Conservation (phyloP, 2,797 vertebrate genomes). For the Leptodactylus fallax region DNA sequence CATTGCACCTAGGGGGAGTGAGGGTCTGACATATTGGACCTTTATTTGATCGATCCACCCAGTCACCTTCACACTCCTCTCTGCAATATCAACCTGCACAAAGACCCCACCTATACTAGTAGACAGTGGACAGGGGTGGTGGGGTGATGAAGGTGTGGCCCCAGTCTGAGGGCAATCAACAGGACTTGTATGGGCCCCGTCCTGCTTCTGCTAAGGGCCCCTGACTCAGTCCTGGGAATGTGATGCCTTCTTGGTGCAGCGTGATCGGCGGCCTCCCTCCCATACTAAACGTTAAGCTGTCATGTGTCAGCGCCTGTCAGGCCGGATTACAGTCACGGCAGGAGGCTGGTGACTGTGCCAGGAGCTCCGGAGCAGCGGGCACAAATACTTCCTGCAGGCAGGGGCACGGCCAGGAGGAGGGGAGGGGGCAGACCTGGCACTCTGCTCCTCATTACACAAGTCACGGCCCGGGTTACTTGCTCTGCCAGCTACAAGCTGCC, state of each 20-base stretch:
- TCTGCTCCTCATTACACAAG: slow-evolving; percentile 63
- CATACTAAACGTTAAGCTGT: slow-evolving; percentile 17
- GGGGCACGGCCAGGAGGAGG: slow-evolving; percentile 37
- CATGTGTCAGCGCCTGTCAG: slow-evolving; percentile 48
- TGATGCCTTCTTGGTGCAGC: neutral
- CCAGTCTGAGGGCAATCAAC: too few relatives aligned
- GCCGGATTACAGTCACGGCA: slow-evolving; percentile 4
- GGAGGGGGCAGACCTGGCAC: neutral
- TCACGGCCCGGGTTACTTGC: slow-evolving; percentile 29
- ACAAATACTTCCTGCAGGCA: slow-evolving; percentile 38
- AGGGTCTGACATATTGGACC: too few relatives aligned
- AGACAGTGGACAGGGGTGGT: too few relatives aligned
- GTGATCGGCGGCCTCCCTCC: neutral
- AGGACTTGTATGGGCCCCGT: neutral
- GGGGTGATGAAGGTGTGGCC: too few relatives aligned
- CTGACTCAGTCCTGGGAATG: too few relatives aligned
- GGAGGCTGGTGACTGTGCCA: slow-evolving; percentile 60
- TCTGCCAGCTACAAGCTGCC: slow-evolving; percentile 72
- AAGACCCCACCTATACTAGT: too few relatives aligned
- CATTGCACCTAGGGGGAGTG: too few relatives aligned
- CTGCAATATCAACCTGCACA: too few relatives aligned
- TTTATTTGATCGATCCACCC: too few relatives aligned
- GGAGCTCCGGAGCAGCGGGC: slow-evolving; percentile 52
- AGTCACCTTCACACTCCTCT: too few relatives aligned
- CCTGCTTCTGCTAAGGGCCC: neutral